Evolutionary conservation across 1,140 invertebrate genomes (phyloP), one percentile per base, ranked within the genome.

Genomic region (Formica selysi): DNA sequence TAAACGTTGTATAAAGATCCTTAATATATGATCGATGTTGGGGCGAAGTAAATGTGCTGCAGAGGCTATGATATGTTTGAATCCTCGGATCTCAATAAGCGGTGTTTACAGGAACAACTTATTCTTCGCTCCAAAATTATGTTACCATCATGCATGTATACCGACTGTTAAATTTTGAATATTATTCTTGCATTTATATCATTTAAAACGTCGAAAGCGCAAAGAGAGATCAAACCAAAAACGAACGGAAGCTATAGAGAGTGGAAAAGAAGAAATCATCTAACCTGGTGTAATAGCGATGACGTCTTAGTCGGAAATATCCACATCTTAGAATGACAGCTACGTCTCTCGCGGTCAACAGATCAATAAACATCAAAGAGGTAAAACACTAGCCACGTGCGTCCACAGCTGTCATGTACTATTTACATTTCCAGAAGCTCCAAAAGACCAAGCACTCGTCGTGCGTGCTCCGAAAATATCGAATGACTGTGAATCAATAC

Each of bases 361-460:
- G 71, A 7, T 74, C 51, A 74, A 74, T 38, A 57, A 74, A n/a
- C 71, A 74, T 32, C n/a, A 36, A 74, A 10, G n/a, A 74, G 59
- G 11, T 74, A 74, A 74, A 57, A 59, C 29, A 36, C 11, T 59
- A 57, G 29, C 51, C 71, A 59, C 16, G 51, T 74, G 51, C 51
- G 11, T 5, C 32, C n/a, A 32, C 70, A 57, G 71, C 51, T 74
- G 51, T 74, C 71, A 74, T 57, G 71, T 51, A 74, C 48, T 74
- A 74, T 74, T 36, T 74, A 32, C 32, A 1, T 74, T 36, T 74
- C 19, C n/a, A n/a, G 10, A 74, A 32, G 11, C 32, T 54, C 51
- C 10, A 59, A 13, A 19, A 16, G 0, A 13, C 2, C 26, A 22
- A 48, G 13, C 2, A 8, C 41, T 26, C 7, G 26, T 4, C 7